Evolutionary conservation across 2,113 vertebrate genomes (phyloP), one percentile per base, ranked within the genome.

Genomic region (Malurus cyaneus): DNA sequence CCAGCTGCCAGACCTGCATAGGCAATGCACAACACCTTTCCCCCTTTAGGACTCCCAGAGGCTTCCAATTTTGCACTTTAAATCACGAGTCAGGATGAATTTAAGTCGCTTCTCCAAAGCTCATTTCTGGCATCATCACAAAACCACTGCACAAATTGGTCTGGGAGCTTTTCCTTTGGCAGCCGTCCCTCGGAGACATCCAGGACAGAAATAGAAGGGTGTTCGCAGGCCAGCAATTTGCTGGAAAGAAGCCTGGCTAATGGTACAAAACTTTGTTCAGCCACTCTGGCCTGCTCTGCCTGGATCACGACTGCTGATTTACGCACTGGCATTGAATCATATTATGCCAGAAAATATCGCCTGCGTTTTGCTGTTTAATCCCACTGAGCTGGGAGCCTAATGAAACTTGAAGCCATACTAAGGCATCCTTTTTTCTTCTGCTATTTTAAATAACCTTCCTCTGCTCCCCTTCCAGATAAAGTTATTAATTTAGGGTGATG

Each of bases 151-250:
- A 80, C 90, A 81, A 95, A 93, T 25, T 90, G 90, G 88, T 96
- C 34, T n/a, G 23, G 60, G 90, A 80, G 36, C 76, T 93, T 93
- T 93, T 90, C 46, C 32, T 78, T 96, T 96, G 95, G 96, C 96
- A 97, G 93, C 23, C 64, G 1, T 80, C 93, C 49, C 76, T 90
- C 44, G 66, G 93, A 94, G 89, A 92, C 71, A 88, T 89, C 89
- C 95, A 94, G 79, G 93, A 96, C 92, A 93, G 82, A 93, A 96
- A 96, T 95, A 96, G 95, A 93, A 93, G 85, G 64, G 72, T 92
- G 64, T 56, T 46, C n/a, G 82, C 52, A 74, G 82, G 93, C 95
- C 93, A 97, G 79, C 93, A 74, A 81, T 13, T 49, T 34, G 34
- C 88, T 96, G 93, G 95, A 90, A 90, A n/a, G n/a, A 31, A 92